Evolutionary conservation across 2,888 invertebrate genomes (phyloP).

Genomic region (Chironomus riparius): DNA sequence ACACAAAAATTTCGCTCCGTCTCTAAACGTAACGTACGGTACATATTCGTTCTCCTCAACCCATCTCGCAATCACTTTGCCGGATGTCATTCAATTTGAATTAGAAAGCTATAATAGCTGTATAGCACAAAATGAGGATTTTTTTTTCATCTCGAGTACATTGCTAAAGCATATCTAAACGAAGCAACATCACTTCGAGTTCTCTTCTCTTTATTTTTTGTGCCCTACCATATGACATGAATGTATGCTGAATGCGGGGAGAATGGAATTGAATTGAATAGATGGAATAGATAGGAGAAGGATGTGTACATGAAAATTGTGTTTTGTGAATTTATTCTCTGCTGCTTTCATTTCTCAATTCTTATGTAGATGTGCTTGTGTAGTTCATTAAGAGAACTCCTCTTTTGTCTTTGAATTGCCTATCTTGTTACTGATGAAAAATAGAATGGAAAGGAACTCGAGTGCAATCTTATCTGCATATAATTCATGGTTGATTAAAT

Average conservation of each 20-base stretch:
- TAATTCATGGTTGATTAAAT: too few species aligned
- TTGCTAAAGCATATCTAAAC: neutral
- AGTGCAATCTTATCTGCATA: neutral
- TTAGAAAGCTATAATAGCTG: constrained; percentile 24
- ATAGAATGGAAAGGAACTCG: neutral
- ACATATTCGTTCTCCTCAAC: neutral
- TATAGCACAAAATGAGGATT: constrained; percentile 9
- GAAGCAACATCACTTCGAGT: neutral
- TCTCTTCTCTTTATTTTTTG: neutral
- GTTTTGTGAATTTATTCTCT: neutral
- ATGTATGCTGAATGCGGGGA: neutral
- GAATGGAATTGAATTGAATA: neutral
- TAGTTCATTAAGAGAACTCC: neutral
- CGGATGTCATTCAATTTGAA: constrained; percentile 27
- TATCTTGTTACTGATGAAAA: neutral
- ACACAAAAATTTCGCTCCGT: too few species aligned
- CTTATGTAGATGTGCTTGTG: neutral
- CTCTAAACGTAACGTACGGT: neutral
- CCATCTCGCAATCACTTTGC: constrained; percentile 13
- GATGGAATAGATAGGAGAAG: neutral
- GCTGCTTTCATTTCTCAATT: neutral
- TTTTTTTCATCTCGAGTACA: neutral
- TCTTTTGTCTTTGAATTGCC: neutral
- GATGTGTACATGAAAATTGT: neutral
- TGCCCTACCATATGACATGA: neutral